Percentiles rank a stretch among this genome's conserved stretches.
Conservation (phyloP, 2,113 vertebrate species). For the Callopanchax toddi region DNA sequence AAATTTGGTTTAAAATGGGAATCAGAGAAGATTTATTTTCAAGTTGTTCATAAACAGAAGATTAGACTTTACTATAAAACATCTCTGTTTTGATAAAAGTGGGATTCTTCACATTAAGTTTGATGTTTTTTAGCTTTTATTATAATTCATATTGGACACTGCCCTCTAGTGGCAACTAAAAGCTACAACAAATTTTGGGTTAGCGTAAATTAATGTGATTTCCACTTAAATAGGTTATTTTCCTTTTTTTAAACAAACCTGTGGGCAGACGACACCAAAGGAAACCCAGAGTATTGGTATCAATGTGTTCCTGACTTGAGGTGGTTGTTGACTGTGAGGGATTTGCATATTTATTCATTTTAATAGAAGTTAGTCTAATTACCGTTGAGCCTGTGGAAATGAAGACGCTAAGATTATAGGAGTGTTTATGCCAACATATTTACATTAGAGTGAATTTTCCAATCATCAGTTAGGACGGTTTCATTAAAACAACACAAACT, state of each 20-base stretch:
- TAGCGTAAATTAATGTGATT: no score
- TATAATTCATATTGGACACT: no score
- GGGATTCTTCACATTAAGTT: no score
- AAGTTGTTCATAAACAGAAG: no score
- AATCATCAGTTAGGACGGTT: background rate
- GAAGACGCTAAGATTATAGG: background rate
- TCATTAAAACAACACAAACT: background rate
- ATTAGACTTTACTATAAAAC: no score
- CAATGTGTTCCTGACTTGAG: background rate
- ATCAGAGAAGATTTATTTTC: no score
- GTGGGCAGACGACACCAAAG: background rate
- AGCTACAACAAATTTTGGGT: no score
- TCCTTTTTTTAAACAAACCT: background rate
- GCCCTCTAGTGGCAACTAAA: no score
- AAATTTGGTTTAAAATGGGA: no score
- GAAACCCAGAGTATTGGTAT: background rate
- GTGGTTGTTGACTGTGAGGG: background rate
- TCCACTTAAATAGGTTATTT: background rate
- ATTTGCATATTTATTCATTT: background rate
- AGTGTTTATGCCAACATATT: background rate
- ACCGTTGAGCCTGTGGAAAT: background rate
- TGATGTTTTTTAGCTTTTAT: no score
- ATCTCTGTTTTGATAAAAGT: no score
- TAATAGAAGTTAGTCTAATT: background rate
- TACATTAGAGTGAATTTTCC: background rate